These are phyloP conservation scores for Archegozetes longisetosus DNA, from an alignment of 1,140 invertebrate species.

Conservation along the genomic window DNA sequence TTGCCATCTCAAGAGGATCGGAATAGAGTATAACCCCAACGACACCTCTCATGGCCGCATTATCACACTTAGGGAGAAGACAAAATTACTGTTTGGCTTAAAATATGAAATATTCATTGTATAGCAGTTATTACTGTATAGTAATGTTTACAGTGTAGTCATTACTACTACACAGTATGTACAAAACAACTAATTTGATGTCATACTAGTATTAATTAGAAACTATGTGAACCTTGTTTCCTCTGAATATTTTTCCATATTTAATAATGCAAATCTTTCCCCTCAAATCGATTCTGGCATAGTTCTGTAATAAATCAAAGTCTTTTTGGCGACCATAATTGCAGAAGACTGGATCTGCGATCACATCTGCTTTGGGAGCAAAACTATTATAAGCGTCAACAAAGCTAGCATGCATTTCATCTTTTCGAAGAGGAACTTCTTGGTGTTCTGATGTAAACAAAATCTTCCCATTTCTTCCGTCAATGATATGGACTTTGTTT, in stretches of 20 bases:
- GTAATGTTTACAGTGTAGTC: too few relatives aligned
- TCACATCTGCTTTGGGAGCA: constrained; percentile 21
- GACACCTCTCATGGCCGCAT: background rate
- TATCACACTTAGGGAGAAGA: background rate
- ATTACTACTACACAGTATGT: too few relatives aligned
- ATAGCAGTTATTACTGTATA: too few relatives aligned
- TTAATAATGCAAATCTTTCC: constrained; percentile 20
- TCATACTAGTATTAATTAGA: too few relatives aligned
- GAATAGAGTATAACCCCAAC: constrained; percentile 8
- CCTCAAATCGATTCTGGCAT: constrained; percentile 9
- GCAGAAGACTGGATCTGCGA: constrained; percentile 18
- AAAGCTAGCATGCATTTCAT: background rate
- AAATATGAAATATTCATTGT: background rate
- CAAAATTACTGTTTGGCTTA: background rate
- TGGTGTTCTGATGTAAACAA: background rate
- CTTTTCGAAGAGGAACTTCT: background rate
- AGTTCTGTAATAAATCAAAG: constrained; percentile 17
- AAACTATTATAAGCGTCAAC: constrained; percentile 22
- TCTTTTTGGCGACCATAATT: constrained; percentile 21
- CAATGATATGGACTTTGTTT: constrained; percentile 8
- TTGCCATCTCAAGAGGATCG: constrained; percentile 6
- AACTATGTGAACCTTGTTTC: constrained; percentile 10
- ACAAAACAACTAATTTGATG: too few relatives aligned
- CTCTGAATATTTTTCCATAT: constrained; percentile 12
- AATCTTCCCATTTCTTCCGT: background rate